Conservation (phyloP, 2,797 vertebrate species). For the Clarias pachynema region DNA sequence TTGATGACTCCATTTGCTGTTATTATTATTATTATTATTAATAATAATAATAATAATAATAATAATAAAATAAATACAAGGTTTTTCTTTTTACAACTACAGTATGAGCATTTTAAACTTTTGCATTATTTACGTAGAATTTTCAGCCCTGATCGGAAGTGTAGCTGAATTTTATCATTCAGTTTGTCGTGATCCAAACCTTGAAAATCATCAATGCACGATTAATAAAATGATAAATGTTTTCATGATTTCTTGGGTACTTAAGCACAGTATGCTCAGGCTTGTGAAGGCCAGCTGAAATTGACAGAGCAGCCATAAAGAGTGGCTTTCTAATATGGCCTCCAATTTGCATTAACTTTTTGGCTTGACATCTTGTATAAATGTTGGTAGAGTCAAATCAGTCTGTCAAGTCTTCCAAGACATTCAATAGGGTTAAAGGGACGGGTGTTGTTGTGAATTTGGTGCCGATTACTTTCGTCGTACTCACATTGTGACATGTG, state of each 20-base stretch:
- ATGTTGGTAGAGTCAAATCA: too few relatives aligned
- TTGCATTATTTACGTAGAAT: background rate
- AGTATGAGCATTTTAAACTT: background rate
- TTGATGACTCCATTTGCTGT: too few relatives aligned
- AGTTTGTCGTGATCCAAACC: background rate
- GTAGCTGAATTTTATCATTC: conserved; percentile 27
- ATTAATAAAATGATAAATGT: conserved; percentile 15
- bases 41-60: background rate
- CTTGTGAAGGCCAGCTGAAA: conserved; percentile 49
- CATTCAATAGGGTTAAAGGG: too few relatives aligned
- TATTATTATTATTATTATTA: background rate
- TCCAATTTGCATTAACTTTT: conserved; percentile 26
- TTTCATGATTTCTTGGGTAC: conserved; percentile 51
- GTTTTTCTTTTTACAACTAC: background rate
- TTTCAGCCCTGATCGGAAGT: background rate
- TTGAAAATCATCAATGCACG: conserved; percentile 4
- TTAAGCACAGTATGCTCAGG: conserved; percentile 46
- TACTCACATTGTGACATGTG: too few relatives aligned
- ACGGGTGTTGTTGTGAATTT: too few relatives aligned
- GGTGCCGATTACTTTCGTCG: too few relatives aligned
- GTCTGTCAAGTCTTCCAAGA: too few relatives aligned
- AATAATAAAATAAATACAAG: background rate
- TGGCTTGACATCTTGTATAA: too few relatives aligned
- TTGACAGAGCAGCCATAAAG: conserved; percentile 44
- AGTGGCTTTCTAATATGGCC: conserved; percentile 48